phyloP scores from a whole-genome alignment of 1,140 invertebrate species.

The Drosophila virilis region DNA sequence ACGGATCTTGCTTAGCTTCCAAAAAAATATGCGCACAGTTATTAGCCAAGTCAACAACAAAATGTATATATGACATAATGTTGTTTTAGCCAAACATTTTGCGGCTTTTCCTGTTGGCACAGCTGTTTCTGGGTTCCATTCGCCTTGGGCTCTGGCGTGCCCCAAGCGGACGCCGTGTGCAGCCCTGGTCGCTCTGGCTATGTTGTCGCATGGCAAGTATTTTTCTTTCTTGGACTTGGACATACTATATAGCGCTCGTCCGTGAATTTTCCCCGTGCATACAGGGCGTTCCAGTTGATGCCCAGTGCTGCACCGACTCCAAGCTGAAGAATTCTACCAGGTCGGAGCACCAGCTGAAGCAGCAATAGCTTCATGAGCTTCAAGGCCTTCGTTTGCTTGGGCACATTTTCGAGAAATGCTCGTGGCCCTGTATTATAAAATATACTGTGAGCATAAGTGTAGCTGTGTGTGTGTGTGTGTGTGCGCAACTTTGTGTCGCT shows the following conservation, averaged over 20 bases:
- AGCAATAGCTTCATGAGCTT: background rate
- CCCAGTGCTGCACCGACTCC: background rate
- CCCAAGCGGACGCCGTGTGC: background rate
- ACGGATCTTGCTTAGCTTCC: background rate
- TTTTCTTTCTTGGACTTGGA: constrained; percentile 82
- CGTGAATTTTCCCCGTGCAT: constrained; percentile 68
- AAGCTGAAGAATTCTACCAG: constrained; percentile 32
- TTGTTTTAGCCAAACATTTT: too few relatives aligned
- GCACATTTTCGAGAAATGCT: constrained; percentile 32
- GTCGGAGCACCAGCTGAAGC: too few relatives aligned
- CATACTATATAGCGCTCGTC: constrained; percentile 78
- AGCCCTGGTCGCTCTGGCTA: constrained; percentile 56
- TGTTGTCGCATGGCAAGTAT: constrained; percentile 80
- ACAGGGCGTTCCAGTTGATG: constrained; percentile 40
- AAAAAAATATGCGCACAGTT: too few relatives aligned
- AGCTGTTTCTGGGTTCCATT: background rate
- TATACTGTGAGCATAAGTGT: constrained; percentile 34
- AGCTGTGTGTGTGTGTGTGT: constrained; percentile 25
- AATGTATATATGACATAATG: background rate
- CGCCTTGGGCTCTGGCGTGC: too few relatives aligned
- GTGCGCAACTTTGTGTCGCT: background rate
- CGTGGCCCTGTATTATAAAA: constrained; percentile 71
- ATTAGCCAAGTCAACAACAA: background rate
- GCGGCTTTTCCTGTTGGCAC: background rate
- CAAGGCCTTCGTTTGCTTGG: constrained; percentile 35